These are phyloP conservation scores for Aurelia sp. DNA, from an alignment of 30 jellyfish, hydroid and myxozoan species.

Conservation along the genomic window DNA sequence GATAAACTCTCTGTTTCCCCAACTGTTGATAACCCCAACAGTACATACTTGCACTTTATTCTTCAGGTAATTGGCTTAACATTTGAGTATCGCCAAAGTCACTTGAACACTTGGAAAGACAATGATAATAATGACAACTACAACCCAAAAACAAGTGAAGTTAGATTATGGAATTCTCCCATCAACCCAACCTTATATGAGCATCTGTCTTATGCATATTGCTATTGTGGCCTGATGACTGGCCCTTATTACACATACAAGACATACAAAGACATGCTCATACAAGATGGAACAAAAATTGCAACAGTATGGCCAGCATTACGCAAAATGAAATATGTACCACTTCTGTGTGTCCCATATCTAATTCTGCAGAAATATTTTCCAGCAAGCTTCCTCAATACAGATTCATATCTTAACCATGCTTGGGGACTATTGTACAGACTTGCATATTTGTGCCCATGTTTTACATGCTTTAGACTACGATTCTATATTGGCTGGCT, in stretches of 20 bases:
- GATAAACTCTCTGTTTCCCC: no score
- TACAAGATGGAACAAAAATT: constrained; percentile 86
- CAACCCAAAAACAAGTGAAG: constrained; percentile 21
- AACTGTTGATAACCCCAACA: no score
- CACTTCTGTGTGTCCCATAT: constrained; percentile 71
- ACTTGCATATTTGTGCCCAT: constrained; percentile 71
- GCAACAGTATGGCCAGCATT: constrained; percentile 91
- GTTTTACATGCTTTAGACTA: constrained; percentile 89
- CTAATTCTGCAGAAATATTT: constrained; percentile 63
- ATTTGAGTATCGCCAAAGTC: constrained; percentile 76
- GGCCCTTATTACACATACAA: constrained; percentile 93
- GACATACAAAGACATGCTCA: constrained; percentile 84
- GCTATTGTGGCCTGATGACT: constrained; percentile 87
- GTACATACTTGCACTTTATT: background rate
- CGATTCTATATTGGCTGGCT: constrained; percentile 96
- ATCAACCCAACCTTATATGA: constrained; percentile 61
- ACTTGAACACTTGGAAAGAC: constrained; percentile 40
- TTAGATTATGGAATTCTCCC: constrained; percentile 19
- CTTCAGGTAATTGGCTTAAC: constrained; percentile 87
- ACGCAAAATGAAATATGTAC: constrained; percentile 60
- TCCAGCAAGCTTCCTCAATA: constrained; percentile 72
- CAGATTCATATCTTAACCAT: constrained; percentile 71
- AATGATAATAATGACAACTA: constrained; percentile 5
- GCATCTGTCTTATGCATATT: constrained; percentile 67
- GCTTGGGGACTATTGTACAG: constrained; percentile 76